Conservation (phyloP, 2,797 vertebrate species). For the Phrynocephalus guinanensis region DNA sequence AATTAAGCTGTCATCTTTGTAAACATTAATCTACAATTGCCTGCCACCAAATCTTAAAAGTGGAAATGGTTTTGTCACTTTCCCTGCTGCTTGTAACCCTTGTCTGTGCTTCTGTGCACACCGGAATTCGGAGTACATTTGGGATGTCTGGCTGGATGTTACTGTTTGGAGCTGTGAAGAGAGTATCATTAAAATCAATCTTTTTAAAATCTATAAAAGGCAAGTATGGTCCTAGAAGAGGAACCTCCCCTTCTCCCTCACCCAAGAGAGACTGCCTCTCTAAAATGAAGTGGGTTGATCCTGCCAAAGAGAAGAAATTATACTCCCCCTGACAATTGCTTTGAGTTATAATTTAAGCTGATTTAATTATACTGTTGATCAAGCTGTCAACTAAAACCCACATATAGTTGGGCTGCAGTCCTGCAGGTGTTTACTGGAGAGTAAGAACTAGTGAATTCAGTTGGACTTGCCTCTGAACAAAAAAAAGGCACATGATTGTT, state of each 20-base stretch:
- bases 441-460: too few relatives aligned
- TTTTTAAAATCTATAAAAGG: background rate
- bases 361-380: background rate
- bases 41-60: slow-evolving; percentile 26
- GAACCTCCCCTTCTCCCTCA: background rate
- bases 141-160: background rate
- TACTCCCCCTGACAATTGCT: background rate
- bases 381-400: background rate
- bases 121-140: slow-evolving; percentile 28
- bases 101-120: slow-evolving; percentile 22
- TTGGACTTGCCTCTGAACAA: too few relatives aligned
- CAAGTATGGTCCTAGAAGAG: too few relatives aligned
- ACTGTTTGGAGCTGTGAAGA: slow-evolving; percentile 4
- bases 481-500: too few relatives aligned
- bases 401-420: too few relatives aligned
- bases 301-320: background rate
- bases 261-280: too few relatives aligned
- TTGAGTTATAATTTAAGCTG: background rate
- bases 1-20: slow-evolving; percentile 44
- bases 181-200: background rate
- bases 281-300: background rate
- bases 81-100: slow-evolving; percentile 14
- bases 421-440: too few relatives aligned
- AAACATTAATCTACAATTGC: slow-evolving; percentile 43
- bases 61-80: slow-evolving; percentile 34